Evolutionary conservation across 2,888 invertebrate genomes (phyloP).

Genomic region (Pegoplata infirma): DNA sequence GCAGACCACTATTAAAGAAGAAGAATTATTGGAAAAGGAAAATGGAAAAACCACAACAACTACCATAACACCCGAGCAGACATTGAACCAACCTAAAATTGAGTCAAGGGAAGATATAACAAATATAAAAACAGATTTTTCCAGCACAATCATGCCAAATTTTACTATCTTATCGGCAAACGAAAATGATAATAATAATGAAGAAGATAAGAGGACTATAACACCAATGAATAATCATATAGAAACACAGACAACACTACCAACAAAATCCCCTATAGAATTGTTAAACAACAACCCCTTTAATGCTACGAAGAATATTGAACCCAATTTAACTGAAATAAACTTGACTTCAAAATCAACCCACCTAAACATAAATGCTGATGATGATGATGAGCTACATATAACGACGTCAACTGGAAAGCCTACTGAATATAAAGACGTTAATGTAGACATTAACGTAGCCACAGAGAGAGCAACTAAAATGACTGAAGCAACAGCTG

Average conservation of each 20-base stretch:
- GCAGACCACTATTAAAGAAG: not conserved
- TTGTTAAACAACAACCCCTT: constrained; percentile 42
- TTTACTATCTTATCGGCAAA: constrained; percentile 21
- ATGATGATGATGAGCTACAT: constrained; percentile 21
- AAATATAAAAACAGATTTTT: no score
- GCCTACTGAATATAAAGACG: not conserved
- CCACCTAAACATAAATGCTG: constrained; percentile 16
- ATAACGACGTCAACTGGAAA: constrained; percentile 37
- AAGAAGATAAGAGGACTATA: constrained; percentile 38
- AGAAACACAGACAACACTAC: not conserved
- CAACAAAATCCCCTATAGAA: constrained; percentile 45
- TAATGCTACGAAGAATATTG: constrained; percentile 36
- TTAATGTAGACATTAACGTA: not conserved
- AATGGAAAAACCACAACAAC: not conserved
- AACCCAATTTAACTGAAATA: constrained; percentile 54
- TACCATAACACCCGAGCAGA: not conserved
- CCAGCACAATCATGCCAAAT: constrained; percentile 17
- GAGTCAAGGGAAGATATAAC: not conserved
- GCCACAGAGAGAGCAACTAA: not conserved
- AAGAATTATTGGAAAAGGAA: not conserved
- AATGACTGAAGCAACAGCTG: constrained; percentile 36
- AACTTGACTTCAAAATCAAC: constrained; percentile 58
- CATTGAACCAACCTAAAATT: not conserved
- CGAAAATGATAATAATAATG: constrained; percentile 2
- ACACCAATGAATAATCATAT: constrained; percentile 39